A percentile compares a stretch with the other conserved stretches of the same genome.
These are phyloP conservation scores for Cryptoprocta ferox DNA, from an alignment of 2,797 vertebrate species.

Conservation along the genomic window DNA sequence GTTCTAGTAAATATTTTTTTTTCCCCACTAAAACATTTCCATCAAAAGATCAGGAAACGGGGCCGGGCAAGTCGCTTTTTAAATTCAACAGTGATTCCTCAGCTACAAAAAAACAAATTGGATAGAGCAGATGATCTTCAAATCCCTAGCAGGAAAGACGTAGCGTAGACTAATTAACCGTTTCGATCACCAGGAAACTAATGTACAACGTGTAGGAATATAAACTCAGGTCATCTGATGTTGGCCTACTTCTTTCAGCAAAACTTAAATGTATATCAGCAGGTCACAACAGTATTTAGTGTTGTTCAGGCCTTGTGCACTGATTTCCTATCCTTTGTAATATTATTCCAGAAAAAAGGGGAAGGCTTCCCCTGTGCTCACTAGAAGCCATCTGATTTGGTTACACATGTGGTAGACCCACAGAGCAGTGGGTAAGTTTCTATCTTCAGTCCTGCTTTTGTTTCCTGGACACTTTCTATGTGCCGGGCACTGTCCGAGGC, in stretches of 20 bases:
- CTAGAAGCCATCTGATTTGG: background rate
- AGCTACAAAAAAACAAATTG: slow-evolving; percentile 50
- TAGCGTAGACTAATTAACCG: slow-evolving; percentile 32
- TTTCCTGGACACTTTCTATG: background rate
- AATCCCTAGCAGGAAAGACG: background rate
- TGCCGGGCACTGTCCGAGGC: background rate
- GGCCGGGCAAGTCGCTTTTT: background rate
- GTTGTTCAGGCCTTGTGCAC: background rate
- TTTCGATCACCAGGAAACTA: slow-evolving; percentile 37
- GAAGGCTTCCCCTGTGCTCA: background rate
- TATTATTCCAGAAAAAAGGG: background rate
- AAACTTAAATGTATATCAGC: background rate
- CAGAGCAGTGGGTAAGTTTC: background rate
- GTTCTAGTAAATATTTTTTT: slow-evolving; percentile 15
- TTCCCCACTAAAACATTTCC: background rate
- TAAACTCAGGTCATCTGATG: background rate
- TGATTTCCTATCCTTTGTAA: background rate
- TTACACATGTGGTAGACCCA: background rate
- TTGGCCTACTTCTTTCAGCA: slow-evolving; percentile 22
- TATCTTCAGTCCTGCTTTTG: background rate
- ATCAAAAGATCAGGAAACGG: slow-evolving; percentile 37
- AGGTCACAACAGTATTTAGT: background rate
- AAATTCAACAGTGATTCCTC: slow-evolving; percentile 50
- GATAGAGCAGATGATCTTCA: background rate
- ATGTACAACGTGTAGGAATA: background rate